These are phyloP conservation scores for Strigops habroptila DNA, from an alignment of 2,113 vertebrate species.

Conservation along the genomic window DNA sequence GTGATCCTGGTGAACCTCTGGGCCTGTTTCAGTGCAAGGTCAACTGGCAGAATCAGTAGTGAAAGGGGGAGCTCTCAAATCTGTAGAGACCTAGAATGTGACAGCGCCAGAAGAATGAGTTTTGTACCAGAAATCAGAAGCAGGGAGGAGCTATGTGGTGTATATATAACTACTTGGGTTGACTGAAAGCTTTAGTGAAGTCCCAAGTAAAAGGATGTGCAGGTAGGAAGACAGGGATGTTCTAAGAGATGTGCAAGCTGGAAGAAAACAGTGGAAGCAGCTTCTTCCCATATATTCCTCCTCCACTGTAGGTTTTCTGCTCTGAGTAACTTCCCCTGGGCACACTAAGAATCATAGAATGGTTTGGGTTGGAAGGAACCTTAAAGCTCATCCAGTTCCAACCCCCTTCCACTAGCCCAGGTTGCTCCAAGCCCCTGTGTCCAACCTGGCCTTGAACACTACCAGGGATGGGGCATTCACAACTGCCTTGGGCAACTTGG, in stretches of 20 bases:
- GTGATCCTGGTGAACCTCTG: neutral
- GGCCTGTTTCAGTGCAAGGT: neutral
- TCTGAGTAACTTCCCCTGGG: neutral
- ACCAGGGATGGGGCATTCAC: neutral
- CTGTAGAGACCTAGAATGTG: neutral
- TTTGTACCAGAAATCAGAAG: neutral
- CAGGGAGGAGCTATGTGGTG: neutral
- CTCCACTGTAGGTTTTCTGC: neutral
- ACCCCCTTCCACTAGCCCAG: neutral
- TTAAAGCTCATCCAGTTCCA: neutral
- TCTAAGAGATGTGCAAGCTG: neutral
- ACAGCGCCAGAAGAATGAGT: neutral
- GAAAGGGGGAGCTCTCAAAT: neutral
- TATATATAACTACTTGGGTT: neutral
- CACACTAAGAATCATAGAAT: neutral
- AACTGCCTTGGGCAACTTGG: neutral
- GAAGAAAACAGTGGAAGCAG: neutral
- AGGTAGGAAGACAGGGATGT: neutral
- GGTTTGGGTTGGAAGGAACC: neutral
- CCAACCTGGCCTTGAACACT: neutral
- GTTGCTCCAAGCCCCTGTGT: neutral
- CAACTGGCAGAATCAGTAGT: neutral
- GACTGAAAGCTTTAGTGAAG: neutral
- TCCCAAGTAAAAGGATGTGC: neutral
- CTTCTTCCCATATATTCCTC: neutral